Conservation (phyloP, 2,888 invertebrate species). For the Ommatoiulus sabulosus region DNA sequence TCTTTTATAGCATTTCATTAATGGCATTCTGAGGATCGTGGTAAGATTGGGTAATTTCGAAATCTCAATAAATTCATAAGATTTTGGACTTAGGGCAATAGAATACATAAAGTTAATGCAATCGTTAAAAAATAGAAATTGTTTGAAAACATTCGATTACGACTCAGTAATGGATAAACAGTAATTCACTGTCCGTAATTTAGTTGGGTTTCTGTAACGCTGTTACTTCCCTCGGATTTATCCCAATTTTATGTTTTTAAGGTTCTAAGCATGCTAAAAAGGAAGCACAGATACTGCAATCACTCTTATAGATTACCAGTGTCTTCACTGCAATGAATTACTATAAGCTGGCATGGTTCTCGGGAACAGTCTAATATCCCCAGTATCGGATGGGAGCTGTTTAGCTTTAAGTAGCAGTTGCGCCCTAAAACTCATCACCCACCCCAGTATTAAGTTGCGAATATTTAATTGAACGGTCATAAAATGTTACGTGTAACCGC, state of each 20-base stretch:
- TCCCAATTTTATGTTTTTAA: not conserved
- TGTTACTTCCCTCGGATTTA: not conserved
- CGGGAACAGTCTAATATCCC: not conserved
- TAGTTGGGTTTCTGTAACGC: not conserved
- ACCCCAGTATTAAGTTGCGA: not conserved
- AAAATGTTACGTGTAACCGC: not conserved
- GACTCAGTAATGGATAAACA: not conserved
- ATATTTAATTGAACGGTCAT: not conserved
- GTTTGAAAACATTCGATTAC: not conserved
- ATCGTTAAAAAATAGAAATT: not conserved
- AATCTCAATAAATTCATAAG: not conserved
- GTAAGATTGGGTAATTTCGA: not conserved
- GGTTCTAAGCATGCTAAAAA: not conserved
- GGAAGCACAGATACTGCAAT: not conserved
- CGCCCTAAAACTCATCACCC: too few species aligned
- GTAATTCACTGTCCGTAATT: not conserved
- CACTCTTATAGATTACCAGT: not conserved
- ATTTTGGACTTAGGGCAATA: too few species aligned
- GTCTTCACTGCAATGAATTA: not conserved
- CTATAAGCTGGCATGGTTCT: not conserved
- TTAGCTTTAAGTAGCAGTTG: too few species aligned
- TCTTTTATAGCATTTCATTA: too few species aligned
- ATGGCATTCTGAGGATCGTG: not conserved
- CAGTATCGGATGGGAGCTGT: not conserved
- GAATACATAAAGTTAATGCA: too few species aligned